Percentiles rank a stretch among this genome's conserved stretches.
Evolutionary conservation across 2,113 vertebrate species (phyloP).

Genomic region (Paradoxurus hermaphroditus): DNA sequence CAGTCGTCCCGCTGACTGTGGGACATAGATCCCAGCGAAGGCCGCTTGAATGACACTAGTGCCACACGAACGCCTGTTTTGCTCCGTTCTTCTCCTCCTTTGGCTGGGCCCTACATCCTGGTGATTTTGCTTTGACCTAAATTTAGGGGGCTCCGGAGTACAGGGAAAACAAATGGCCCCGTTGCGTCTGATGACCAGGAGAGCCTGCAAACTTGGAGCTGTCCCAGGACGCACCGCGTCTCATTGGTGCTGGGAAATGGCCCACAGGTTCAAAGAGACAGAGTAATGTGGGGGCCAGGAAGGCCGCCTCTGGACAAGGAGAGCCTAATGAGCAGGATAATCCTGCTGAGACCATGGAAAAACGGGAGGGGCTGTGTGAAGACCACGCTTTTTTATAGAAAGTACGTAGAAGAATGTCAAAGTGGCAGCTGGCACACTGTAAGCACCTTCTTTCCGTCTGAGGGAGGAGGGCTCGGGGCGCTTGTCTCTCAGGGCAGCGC

Average conservation of each 20-base stretch:
- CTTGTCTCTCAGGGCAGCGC: conserved; percentile 74
- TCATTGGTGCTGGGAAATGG: background rate
- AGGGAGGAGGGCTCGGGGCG: background rate
- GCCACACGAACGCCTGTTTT: background rate
- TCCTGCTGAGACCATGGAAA: background rate
- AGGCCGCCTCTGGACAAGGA: background rate
- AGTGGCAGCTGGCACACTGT: conserved; percentile 44
- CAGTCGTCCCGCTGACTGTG: background rate
- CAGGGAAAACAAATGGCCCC: background rate
- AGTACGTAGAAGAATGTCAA: conserved; percentile 24
- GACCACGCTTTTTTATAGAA: background rate
- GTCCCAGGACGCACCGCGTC: background rate
- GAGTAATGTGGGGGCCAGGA: background rate
- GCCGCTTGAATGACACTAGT: background rate
- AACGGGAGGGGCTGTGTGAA: background rate
- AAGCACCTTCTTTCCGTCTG: conserved; percentile 10
- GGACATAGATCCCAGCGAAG: background rate
- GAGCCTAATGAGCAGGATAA: background rate
- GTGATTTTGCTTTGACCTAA: background rate
- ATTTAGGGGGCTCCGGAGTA: background rate
- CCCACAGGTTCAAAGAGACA: background rate
- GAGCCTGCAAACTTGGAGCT: background rate
- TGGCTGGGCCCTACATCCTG: background rate
- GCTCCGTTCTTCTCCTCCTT: background rate
- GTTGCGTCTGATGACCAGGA: background rate